A percentile compares a stretch with the other conserved stretches of the same genome.
Evolutionary conservation across 2,888 invertebrate species (phyloP).

Genomic region (Rotaria magnacalcarata): DNA sequence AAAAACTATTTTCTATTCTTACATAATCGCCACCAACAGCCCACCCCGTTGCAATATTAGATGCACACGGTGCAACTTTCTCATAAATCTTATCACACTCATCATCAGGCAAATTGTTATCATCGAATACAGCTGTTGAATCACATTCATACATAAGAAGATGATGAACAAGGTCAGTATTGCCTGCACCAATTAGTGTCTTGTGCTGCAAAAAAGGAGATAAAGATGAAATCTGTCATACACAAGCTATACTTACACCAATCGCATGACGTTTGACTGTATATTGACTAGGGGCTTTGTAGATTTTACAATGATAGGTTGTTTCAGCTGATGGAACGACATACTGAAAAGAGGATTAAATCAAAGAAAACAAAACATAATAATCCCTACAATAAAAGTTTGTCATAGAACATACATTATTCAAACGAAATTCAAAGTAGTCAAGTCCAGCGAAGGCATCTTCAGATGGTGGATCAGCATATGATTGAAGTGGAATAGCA

Average conservation of each 20-base stretch:
- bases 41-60: slow-evolving; percentile 39
- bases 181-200: neutral
- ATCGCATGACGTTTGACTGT: neutral
- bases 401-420: neutral
- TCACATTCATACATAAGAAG: slow-evolving; percentile 40
- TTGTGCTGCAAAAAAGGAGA: neutral
- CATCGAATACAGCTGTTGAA: neutral
- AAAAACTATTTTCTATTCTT: neutral
- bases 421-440: neutral
- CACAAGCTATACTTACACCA: neutral
- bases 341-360: neutral
- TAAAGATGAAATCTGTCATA: too few relatives aligned
- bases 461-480: neutral
- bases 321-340: neutral
- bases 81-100: neutral
- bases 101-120: neutral
- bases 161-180: slow-evolving; percentile 38
- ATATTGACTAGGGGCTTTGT: neutral
- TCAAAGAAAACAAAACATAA: too few relatives aligned
- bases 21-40: slow-evolving; percentile 37
- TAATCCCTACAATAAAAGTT: too few relatives aligned
- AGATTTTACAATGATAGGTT: neutral
- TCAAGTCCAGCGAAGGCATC: neutral
- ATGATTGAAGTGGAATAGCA: neutral
- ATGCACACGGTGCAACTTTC: neutral